phyloP scores from a whole-genome alignment of 2,113 vertebrate species.

The Quiscalus mexicanus region DNA sequence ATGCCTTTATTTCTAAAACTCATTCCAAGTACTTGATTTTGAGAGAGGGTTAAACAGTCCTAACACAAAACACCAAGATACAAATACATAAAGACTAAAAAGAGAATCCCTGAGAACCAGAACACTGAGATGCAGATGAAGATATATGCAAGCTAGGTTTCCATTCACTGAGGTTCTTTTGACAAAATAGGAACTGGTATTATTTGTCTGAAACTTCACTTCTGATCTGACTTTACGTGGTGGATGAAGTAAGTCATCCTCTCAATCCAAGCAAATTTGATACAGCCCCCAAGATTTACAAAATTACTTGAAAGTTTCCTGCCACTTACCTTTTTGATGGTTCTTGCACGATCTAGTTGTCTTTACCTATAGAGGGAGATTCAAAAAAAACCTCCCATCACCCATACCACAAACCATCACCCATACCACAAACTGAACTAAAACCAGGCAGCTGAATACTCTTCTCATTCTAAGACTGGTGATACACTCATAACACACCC shows the following conservation, averaged over 20 bases:
- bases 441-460: neutral
- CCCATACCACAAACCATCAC: neutral
- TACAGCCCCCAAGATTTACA: neutral
- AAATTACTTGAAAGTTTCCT: neutral
- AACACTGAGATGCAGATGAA: neutral
- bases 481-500: neutral
- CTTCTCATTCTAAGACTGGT: neutral
- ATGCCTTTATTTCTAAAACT: neutral
- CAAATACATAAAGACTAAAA: neutral
- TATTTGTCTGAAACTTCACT: neutral
- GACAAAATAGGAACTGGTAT: neutral
- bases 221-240: neutral
- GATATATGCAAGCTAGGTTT: neutral
- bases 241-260: neutral
- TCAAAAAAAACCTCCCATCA: neutral
- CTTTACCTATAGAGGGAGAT: neutral
- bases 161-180: neutral
- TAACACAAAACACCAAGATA: neutral
- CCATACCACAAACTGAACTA: neutral
- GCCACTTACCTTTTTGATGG: neutral
- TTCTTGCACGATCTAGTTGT: neutral
- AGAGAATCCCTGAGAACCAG: neutral
- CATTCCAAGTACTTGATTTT: neutral
- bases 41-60: neutral
- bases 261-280: neutral